Conservation (phyloP, 2,113 vertebrate species). For the Macroglossus sobrinus region DNA sequence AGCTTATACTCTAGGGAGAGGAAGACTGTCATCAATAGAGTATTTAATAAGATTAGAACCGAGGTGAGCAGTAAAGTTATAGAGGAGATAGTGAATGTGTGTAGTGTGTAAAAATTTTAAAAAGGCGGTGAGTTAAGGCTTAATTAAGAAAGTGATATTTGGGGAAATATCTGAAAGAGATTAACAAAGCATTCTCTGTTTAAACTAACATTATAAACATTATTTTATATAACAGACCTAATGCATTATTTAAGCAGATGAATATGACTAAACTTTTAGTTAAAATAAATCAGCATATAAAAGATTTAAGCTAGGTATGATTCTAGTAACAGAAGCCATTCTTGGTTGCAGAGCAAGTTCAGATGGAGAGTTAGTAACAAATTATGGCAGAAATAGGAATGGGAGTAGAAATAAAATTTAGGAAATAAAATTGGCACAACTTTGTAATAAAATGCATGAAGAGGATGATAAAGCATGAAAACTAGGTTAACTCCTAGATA, state of each 20-base stretch:
- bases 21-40: background rate
- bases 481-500: background rate
- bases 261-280: background rate
- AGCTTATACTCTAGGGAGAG: background rate
- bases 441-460: background rate
- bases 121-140: background rate
- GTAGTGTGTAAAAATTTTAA: background rate
- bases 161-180: background rate
- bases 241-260: background rate
- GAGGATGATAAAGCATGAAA: background rate
- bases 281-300: background rate
- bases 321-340: background rate
- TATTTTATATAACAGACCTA: background rate
- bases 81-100: background rate
- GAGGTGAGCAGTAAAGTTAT: background rate
- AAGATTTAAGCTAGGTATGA: background rate
- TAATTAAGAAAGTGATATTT: background rate
- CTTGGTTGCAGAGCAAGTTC: background rate
- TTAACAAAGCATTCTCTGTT: background rate
- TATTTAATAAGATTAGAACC: background rate
- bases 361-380: background rate
- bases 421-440: background rate
- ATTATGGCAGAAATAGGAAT: background rate
- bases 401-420: background rate
- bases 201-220: background rate